Percentiles rank a stretch among this genome's conserved stretches.
Conservation (phyloP, 1,140 invertebrate species). For the Drosophila tropicalis region DNA sequence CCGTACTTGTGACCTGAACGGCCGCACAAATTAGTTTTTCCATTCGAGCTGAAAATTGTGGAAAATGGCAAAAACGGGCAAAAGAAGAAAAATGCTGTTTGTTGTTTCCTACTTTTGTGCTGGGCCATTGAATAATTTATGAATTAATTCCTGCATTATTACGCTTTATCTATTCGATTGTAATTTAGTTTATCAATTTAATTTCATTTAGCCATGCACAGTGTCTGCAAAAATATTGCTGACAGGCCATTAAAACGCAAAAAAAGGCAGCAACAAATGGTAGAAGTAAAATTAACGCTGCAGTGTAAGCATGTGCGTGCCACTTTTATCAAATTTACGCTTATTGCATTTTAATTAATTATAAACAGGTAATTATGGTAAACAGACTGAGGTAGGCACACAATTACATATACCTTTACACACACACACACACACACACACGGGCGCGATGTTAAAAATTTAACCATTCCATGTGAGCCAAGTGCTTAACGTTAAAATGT, state of each 20-base stretch:
- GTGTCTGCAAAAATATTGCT: slow-evolving; percentile 33
- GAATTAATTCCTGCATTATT: slow-evolving; percentile 57
- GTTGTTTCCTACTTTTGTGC: slow-evolving; percentile 33
- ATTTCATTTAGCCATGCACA: slow-evolving; percentile 48
- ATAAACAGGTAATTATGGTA: slow-evolving; percentile 82
- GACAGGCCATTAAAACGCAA: slow-evolving; percentile 9
- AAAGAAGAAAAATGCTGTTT: neutral
- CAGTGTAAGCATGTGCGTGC: slow-evolving; percentile 65
- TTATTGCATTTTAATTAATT: slow-evolving; percentile 83
- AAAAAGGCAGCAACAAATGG: slow-evolving; percentile 7
- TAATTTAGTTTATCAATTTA: slow-evolving; percentile 76
- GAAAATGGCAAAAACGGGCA: neutral
- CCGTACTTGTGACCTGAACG: neutral
- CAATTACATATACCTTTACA: neutral
- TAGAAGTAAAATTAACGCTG: slow-evolving; percentile 38
- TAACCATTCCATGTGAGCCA: slow-evolving; percentile 49
- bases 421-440: slow-evolving; percentile 10
- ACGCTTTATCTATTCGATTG: slow-evolving; percentile 67
- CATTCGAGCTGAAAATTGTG: slow-evolving; percentile 45
- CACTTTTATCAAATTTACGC: slow-evolving; percentile 79
- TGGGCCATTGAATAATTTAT: slow-evolving; percentile 48
- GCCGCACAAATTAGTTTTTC: slow-evolving; percentile 40
- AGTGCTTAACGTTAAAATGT: slow-evolving; percentile 53
- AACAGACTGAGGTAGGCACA: slow-evolving; percentile 54
- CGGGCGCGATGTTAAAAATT: slow-evolving; percentile 20